Evolutionary conservation across 2,888 invertebrate genomes (phyloP).

Genomic region (Gastracanthus pulcherrimus): DNA sequence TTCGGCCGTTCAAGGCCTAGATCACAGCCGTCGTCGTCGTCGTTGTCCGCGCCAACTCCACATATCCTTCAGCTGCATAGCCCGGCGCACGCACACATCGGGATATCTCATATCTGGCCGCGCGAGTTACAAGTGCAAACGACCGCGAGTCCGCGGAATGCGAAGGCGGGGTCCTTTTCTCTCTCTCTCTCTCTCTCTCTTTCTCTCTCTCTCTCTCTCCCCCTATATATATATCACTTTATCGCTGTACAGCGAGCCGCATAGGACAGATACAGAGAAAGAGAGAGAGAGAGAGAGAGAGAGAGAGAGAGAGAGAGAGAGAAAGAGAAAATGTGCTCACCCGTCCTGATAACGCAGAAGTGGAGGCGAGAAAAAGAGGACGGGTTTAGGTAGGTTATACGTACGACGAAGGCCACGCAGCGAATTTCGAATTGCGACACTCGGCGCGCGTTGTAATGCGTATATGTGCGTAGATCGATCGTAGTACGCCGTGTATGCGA

Average conservation of each 20-base stretch:
- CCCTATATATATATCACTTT: no score
- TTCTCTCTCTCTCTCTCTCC: constrained; percentile 1
- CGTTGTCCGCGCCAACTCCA: no score
- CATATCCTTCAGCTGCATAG: no score
- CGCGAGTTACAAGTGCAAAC: constrained; percentile 45
- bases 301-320: neutral
- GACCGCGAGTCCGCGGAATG: constrained; percentile 48
- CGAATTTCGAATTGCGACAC: constrained; percentile 34
- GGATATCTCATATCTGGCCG: neutral
- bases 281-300: neutral
- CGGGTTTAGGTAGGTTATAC: neutral
- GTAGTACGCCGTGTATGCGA: neutral
- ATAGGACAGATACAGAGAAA: neutral
- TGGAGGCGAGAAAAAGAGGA: neutral
- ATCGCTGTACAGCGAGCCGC: no score
- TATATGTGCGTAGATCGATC: neutral
- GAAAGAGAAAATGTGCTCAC: neutral
- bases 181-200: constrained; percentile 2
- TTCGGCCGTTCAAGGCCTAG: no score
- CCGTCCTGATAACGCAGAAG: constrained; percentile 31
- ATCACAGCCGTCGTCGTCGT: no score
- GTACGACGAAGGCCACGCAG: constrained; percentile 21
- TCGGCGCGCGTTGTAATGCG: neutral
- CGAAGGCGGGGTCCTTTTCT: constrained; percentile 47
- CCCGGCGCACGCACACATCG: no score